phyloP scores from a whole-genome alignment of 35 echinoderm and acorn worm species.

The Nesometra sesokonis region DNA sequence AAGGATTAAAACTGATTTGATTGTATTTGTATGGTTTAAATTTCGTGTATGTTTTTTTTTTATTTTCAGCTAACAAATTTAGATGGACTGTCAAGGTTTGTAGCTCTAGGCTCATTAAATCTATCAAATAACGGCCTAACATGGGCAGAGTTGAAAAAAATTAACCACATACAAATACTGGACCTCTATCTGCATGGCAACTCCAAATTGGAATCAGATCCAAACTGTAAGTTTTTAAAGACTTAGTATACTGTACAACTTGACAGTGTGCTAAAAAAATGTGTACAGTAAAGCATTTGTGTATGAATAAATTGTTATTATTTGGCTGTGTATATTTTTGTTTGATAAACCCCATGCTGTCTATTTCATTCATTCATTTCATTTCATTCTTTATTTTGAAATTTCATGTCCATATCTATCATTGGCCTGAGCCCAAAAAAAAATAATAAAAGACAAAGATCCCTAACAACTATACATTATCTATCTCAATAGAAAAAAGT shows the following conservation, averaged over 20 bases:
- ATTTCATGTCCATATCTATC: no score
- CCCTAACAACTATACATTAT: no score
- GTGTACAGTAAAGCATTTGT: background rate
- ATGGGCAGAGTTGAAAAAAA: constrained; percentile 75
- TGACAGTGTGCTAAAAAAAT: background rate
- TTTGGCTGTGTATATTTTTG: no score
- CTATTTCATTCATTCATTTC: no score
- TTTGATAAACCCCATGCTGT: no score
- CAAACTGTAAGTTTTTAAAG: constrained; percentile 95
- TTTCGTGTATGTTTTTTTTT: background rate
- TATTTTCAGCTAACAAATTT: constrained; percentile 54
- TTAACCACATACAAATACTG: constrained; percentile 81
- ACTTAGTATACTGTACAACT: background rate
- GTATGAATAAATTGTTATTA: no score
- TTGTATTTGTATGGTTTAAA: no score
- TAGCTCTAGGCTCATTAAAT: constrained; percentile 54
- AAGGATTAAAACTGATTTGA: no score
- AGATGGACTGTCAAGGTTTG: constrained; percentile 66
- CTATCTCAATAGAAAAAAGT: no score
- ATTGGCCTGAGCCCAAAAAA: no score
- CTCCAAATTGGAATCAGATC: constrained; percentile 54
- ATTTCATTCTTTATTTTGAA: no score
- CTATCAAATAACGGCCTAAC: constrained; percentile 57
- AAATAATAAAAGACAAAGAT: no score
- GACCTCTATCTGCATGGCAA: constrained; percentile 92